Base-by-base conservation (phyloP, 2,113 vertebrate species). In the Hemiscyllium ocellatum region DNA sequence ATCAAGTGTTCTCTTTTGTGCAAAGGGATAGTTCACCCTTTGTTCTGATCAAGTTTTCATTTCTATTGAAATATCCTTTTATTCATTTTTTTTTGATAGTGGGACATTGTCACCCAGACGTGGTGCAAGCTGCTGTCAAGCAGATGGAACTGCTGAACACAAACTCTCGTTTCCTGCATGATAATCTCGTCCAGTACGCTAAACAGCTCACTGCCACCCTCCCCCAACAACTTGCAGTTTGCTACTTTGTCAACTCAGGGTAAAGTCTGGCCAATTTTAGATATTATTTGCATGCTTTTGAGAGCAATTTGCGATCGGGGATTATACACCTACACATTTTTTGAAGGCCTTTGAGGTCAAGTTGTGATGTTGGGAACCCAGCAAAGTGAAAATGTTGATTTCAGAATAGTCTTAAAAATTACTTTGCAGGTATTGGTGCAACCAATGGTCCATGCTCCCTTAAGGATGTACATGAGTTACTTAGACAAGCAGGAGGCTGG, bases 221-320 rank as follows among this genome's bases (percentile, higher is more conserved):
- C 78, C 99, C 99, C 0, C 97, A 98, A 95, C 97, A 97, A 90
- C 98, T 99, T 72, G 98, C 98, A 0, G 98, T 99, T 93, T 99
- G 98, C 98, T 99, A 99, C 96, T 99, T 99, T 96, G 99, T 99
- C 94, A 99, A 99, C 96, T 99, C 99, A 0, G 99, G 99, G 99
- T 99, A 98, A 95, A 52, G 68, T 70, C 19, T 42, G 37, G 19
- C 37, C 20, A 17, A 47, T 17, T 8, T 83, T 83, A 22, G 17
- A 37, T 66, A 5, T 29, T 33, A 7, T 20, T 66, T 66, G 33
- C 15, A 66, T 93, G 33, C 37, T 68, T 66, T 37, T 93, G 33
- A 93, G 61, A 5, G 61, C 17, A 93, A 68, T 37, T 7, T 6
- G n/a, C 37, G 33, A 4, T 37, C 37, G 6, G 19, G 33, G n/a